These are phyloP conservation scores for Salvelinus fontinalis DNA, from an alignment of 2,113 vertebrate genomes.

Conservation along the genomic window DNA sequence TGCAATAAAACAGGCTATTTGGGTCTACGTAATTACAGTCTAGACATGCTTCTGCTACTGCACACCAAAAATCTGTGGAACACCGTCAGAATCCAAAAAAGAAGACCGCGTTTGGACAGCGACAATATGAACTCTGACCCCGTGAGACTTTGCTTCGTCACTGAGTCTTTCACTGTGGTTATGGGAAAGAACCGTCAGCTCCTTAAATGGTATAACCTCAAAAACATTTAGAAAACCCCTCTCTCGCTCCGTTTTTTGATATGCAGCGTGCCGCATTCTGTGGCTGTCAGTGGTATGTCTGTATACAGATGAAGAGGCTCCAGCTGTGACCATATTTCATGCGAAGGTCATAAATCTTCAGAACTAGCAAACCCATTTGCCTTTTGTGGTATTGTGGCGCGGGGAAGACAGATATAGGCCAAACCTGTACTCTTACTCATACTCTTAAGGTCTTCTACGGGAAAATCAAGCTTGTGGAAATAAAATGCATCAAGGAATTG, in stretches of 20 bases:
- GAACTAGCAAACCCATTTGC: neutral
- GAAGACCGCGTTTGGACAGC: constrained; percentile 15
- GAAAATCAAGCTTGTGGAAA: neutral
- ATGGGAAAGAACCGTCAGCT: constrained; percentile 5
- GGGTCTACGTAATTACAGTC: constrained; percentile 63
- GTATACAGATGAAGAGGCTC: neutral
- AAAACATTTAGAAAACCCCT: constrained; percentile 1
- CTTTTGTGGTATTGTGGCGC: neutral
- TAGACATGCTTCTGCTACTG: constrained; percentile 54
- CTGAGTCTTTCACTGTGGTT: constrained; percentile 12
- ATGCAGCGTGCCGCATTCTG: neutral
- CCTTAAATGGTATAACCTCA: neutral
- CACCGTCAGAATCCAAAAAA: constrained; percentile 37
- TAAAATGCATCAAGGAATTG: neutral
- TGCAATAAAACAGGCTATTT: constrained; percentile 63
- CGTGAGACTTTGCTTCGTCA: constrained; percentile 30
- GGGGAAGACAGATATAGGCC: too few species aligned
- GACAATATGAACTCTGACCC: constrained; percentile 24
- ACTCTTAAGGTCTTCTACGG: neutral
- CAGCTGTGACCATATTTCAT: neutral
- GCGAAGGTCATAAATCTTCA: neutral
- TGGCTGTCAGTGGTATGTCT: constrained; percentile 10
- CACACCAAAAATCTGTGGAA: constrained; percentile 45
- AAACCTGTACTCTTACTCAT: too few species aligned
- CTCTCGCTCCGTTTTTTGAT: neutral